Evolutionary conservation across 2,113 vertebrate species (phyloP).

Genomic region (Sus scrofa): T2T-Sscrofa CM000820.6:35405001-35405500

Average conservation of each 20-base stretch:
- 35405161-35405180: neutral
- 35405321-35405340: neutral
- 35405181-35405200: neutral
- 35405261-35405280: neutral
- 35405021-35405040: no score
- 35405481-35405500: neutral
- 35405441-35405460: accelerated
- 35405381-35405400: neutral
- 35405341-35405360: neutral
- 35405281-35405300: neutral
- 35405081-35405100: no score
- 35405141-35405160: neutral
- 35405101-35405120: neutral
- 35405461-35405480: neutral
- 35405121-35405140: neutral
- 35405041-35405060: no score
- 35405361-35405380: neutral
- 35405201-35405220: neutral
- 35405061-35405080: no score
- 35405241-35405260: neutral
- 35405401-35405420: neutral
- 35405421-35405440: neutral
- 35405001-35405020: no score
- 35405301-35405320: neutral
- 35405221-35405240: neutral